Percentiles rank a stretch among this genome's conserved stretches.
These are phyloP conservation scores for Holcopasites calliopsidis DNA, from an alignment of 1,140 invertebrate genomes.

Conservation along the genomic window DNA sequence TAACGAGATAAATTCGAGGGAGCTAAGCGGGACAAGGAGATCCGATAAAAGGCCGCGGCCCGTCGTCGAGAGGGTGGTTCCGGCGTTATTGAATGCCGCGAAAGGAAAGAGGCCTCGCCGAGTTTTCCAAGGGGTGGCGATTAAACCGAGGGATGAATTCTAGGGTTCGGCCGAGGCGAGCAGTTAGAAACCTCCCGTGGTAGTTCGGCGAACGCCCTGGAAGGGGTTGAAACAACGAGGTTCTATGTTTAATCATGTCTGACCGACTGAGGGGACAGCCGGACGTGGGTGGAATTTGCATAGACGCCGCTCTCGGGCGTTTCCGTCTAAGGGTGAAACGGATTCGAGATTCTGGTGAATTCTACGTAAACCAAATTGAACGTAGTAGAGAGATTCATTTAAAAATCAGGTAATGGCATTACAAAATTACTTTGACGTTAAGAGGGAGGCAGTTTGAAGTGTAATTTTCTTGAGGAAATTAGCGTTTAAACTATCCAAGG, in stretches of 20 bases:
- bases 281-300: constrained; percentile 67
- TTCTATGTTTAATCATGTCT: constrained; percentile 79
- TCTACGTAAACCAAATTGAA: background rate
- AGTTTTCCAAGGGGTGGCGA: constrained; percentile 72
- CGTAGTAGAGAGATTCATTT: too few relatives aligned
- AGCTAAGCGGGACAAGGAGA: constrained; percentile 18
- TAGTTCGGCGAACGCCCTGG: constrained; percentile 38
- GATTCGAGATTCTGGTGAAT: background rate
- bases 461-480: background rate
- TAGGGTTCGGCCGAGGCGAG: constrained; percentile 59
- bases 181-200: constrained; percentile 49
- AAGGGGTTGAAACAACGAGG: constrained; percentile 71
- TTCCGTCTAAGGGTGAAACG: background rate
- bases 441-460: background rate
- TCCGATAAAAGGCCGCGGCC: constrained; percentile 46
- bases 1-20: constrained; percentile 69
- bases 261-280: constrained; percentile 67
- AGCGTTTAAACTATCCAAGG: too few relatives aligned
- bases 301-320: constrained; percentile 47
- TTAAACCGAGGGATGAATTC: constrained; percentile 73
- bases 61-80: constrained; percentile 48
- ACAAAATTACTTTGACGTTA: background rate
- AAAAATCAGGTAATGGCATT: background rate
- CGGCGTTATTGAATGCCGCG: constrained; percentile 75
- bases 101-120: constrained; percentile 63